Conservation (phyloP, 2,888 invertebrate genomes). For the Diarsia dahlii region DNA sequence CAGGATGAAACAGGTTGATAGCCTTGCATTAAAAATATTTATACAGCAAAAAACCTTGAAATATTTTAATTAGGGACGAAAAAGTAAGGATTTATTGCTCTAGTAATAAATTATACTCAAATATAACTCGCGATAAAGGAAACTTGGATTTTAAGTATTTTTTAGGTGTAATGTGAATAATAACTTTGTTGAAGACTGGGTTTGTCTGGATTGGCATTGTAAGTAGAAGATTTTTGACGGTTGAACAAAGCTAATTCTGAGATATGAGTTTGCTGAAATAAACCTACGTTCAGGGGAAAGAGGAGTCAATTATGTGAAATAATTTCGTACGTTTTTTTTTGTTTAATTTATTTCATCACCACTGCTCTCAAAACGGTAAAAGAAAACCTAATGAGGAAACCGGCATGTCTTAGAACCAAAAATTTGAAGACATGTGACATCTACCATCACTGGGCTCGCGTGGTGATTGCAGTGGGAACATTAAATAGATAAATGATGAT, state of each 20-base stretch:
- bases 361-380: no score
- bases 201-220: neutral
- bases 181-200: slow-evolving; percentile 11
- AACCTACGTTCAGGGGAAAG: neutral
- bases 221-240: neutral
- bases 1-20: slow-evolving; percentile 10
- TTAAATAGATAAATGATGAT: no score
- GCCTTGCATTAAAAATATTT: slow-evolving; percentile 14
- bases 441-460: no score
- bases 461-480: no score
- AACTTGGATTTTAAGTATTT: slow-evolving; percentile 39
- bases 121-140: slow-evolving; percentile 38
- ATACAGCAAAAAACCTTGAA: slow-evolving; percentile 28
- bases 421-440: no score
- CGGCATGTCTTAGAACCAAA: no score
- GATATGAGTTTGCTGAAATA: neutral
- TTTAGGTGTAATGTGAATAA: slow-evolving; percentile 33
- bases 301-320: no score
- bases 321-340: no score
- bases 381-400: no score
- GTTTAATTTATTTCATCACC: no score
- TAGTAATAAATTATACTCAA: slow-evolving; percentile 56
- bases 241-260: neutral
- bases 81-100: slow-evolving; percentile 57
- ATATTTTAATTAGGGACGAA: slow-evolving; percentile 56